A percentile compares a stretch with the other conserved stretches of the same genome.
Evolutionary conservation across 2,797 vertebrate genomes (phyloP).

Genomic region (Platyrinchus mystaceus): DNA sequence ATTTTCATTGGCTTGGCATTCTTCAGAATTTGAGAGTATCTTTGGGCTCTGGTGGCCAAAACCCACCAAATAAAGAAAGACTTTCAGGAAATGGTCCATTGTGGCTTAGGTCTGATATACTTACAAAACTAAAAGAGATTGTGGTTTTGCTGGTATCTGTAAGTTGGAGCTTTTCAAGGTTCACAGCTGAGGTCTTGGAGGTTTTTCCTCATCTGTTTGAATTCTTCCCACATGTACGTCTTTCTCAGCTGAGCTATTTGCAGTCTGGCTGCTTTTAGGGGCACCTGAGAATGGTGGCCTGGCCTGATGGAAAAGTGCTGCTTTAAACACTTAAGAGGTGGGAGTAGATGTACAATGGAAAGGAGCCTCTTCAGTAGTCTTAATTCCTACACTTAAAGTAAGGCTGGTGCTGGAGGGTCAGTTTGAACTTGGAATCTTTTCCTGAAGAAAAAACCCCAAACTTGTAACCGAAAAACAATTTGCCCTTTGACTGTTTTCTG

Average conservation of each 20-base stretch:
- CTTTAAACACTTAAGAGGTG: background rate
- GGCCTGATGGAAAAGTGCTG: background rate
- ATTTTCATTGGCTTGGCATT: background rate
- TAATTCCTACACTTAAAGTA: background rate
- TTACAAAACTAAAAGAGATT: background rate
- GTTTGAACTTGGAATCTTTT: background rate
- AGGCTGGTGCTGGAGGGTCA: background rate
- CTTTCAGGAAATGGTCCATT: background rate
- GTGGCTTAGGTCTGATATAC: background rate
- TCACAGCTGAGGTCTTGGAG: background rate
- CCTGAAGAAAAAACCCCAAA: background rate
- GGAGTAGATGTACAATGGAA: background rate
- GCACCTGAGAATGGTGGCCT: background rate
- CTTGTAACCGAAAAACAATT: background rate
- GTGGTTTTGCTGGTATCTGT: background rate
- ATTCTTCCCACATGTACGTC: background rate
- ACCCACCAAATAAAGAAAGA: background rate
- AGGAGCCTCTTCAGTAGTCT: background rate
- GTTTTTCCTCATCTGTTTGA: background rate
- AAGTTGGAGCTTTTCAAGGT: background rate
- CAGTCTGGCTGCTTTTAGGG: background rate
- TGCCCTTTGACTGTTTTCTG: background rate
- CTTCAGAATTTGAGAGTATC: background rate
- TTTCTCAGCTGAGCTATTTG: background rate
- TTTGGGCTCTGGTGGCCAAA: background rate